Percentiles rank a stretch among this genome's conserved stretches.
These are phyloP conservation scores for Neostethus bicornis DNA, from an alignment of 2,797 vertebrate genomes.

Conservation along the genomic window DNA sequence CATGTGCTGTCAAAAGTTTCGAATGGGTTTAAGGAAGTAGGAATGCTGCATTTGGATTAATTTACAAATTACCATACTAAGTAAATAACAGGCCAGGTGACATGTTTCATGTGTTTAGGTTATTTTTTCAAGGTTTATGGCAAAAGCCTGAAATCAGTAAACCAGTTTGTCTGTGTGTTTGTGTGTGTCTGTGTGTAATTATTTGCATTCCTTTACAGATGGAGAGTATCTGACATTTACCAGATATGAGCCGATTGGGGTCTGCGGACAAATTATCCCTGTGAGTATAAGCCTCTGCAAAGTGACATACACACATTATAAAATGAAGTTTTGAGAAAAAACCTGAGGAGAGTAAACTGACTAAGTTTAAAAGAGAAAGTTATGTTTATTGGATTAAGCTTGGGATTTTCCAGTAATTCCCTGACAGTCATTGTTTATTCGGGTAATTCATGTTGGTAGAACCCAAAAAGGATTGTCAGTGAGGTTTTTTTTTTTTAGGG, in stretches of 20 bases:
- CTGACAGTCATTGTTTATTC: constrained; percentile 66
- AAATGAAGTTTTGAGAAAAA: constrained; percentile 18
- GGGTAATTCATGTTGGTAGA: constrained; percentile 57
- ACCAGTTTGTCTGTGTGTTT: constrained; percentile 23
- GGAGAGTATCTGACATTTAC: constrained; percentile 98
- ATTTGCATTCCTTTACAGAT: constrained; percentile 79
- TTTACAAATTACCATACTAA: constrained; percentile 68
- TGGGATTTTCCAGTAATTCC: constrained; percentile 68
- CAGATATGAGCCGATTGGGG: constrained; percentile 96
- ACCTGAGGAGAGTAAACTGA: constrained; percentile 29
- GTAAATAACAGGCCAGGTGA: constrained; percentile 55
- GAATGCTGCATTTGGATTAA: constrained; percentile 65
- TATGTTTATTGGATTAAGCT: constrained; percentile 81
- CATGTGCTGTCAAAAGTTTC: constrained; percentile 55
- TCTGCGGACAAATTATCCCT: constrained; percentile 99
- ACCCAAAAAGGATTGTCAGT: constrained; percentile 37
- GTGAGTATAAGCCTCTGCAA: constrained; percentile 87
- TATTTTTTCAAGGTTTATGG: constrained; percentile 26
- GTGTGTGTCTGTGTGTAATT: constrained; percentile 46
- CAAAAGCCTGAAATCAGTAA: constrained; percentile 26
- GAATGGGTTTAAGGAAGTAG: constrained; percentile 57
- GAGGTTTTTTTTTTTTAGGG: constrained; percentile 49
- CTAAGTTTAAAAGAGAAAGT: constrained; percentile 26
- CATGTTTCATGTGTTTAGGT: constrained; percentile 42
- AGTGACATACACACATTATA: constrained; percentile 38